Conservation (phyloP, 2,888 invertebrate species). For the Megaustenia siamemsis region DNA sequence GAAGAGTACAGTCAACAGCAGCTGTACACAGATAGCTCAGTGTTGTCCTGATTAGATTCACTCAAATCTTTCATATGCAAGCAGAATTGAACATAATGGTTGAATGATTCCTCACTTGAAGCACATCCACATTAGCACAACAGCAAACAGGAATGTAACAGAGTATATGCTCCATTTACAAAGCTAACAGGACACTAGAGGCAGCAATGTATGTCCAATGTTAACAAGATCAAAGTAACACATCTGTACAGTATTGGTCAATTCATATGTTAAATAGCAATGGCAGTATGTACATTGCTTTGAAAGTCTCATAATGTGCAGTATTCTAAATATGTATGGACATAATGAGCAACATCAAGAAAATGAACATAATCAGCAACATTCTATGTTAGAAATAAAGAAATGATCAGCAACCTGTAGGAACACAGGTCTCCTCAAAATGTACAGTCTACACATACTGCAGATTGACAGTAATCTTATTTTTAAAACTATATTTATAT, state of each 20-base stretch:
- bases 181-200: background rate
- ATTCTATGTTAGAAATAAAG: background rate
- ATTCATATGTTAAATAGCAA: background rate
- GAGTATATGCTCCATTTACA: conserved; percentile 9
- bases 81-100: no score
- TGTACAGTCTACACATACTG: background rate
- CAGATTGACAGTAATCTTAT: background rate
- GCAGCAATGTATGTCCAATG: conserved; percentile 11
- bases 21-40: no score
- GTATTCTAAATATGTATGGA: background rate
- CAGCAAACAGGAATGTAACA: conserved; percentile 23
- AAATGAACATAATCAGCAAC: background rate
- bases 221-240: conserved; percentile 7
- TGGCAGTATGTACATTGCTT: background rate
- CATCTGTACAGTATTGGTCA: conserved; percentile 8
- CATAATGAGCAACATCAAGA: background rate
- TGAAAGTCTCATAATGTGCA: background rate
- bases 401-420: background rate
- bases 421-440: background rate
- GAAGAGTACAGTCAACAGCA: no score
- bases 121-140: background rate
- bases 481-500: background rate
- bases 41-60: no score
- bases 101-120: background rate
- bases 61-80: no score